Conservation (phyloP, 2,888 invertebrate genomes). For the Zygaena filipendulae region DNA sequence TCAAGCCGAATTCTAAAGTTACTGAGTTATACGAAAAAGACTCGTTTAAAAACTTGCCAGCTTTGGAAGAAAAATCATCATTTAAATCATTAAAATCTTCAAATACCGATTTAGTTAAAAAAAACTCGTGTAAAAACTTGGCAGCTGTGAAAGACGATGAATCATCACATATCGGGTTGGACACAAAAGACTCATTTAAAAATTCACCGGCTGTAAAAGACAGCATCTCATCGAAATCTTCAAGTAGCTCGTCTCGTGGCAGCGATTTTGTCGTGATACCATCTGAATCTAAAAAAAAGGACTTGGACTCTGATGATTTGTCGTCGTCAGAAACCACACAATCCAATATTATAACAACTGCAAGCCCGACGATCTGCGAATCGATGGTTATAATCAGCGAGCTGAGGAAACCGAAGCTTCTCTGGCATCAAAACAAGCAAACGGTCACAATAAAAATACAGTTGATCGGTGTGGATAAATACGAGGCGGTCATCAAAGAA, state of each 20-base stretch:
- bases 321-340: conserved; percentile 18
- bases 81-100: not conserved
- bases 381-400: not conserved
- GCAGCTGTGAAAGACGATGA: too few species aligned
- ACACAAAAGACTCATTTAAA: too few species aligned
- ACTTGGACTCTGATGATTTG: conserved; percentile 30
- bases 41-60: conserved; percentile 4
- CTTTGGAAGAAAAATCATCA: conserved; percentile 1
- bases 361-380: too few species aligned
- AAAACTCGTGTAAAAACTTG: not conserved
- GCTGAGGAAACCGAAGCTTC: conserved; percentile 33
- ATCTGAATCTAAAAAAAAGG: conserved; percentile 10
- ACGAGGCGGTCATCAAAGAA: conserved; percentile 31
- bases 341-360: not conserved
- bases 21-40: not conserved
- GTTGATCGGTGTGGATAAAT: conserved; percentile 35
- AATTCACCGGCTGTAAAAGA: too few species aligned
- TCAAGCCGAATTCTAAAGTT: conserved; percentile 12
- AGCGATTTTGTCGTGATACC: conserved; percentile 3
- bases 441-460: conserved; percentile 38
- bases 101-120: not conserved
- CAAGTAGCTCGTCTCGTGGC: not conserved
- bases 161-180: too few species aligned
- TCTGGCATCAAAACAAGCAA: conserved; percentile 42
- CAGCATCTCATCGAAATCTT: too few species aligned